Conservation (phyloP, 2,888 invertebrate genomes). For the Melitaea athalia region DNA sequence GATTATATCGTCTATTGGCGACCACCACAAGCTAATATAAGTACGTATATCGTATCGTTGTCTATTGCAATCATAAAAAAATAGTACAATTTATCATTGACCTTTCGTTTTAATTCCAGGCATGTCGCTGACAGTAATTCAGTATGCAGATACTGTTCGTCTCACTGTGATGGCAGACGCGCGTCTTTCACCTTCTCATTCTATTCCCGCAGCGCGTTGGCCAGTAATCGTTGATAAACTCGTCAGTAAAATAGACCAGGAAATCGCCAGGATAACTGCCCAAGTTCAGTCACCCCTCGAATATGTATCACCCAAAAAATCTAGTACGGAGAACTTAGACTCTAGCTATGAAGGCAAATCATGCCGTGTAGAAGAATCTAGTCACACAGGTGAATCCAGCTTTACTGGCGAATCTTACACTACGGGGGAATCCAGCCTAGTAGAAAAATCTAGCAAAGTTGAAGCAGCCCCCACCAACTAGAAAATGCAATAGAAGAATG, state of each 20-base stretch:
- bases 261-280: constrained; percentile 67
- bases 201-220: constrained; percentile 77
- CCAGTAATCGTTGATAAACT: constrained; percentile 66
- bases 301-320: constrained; percentile 17
- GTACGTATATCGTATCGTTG: constrained; percentile 57
- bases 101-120: constrained; percentile 71
- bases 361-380: neutral
- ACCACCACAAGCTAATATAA: constrained; percentile 89
- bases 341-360: neutral
- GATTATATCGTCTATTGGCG: constrained; percentile 86
- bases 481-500: constrained; percentile 50
- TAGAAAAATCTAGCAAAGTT: neutral
- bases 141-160: constrained; percentile 84
- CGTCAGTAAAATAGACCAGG: constrained; percentile 65
- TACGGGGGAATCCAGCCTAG: neutral
- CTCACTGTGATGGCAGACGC: constrained; percentile 88
- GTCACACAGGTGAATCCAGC: neutral
- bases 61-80: neutral
- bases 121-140: constrained; percentile 87
- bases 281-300: constrained; percentile 44
- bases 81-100: neutral
- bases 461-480: constrained; percentile 56
- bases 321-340: neutral
- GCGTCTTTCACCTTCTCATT: constrained; percentile 85
- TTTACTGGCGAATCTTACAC: neutral